Percentiles rank a stretch among this genome's conserved stretches.
phyloP scores from a whole-genome alignment of 2,113 vertebrate species.

The Penelope pileata region DNA sequence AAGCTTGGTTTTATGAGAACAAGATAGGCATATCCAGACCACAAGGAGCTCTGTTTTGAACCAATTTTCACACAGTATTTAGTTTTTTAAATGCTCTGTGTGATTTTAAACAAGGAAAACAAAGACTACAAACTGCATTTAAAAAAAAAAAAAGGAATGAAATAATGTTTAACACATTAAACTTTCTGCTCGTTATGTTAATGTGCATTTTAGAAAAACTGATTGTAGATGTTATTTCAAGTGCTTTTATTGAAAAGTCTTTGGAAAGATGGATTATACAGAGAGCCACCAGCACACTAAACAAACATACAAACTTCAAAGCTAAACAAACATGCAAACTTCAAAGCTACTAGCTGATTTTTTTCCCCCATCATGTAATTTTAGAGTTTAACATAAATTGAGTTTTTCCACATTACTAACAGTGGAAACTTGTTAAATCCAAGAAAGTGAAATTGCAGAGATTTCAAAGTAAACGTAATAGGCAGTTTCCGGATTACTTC shows the following conservation, averaged over 20 bases:
- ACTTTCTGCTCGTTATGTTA: neutral
- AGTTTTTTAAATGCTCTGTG: neutral
- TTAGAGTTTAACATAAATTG: slow-evolving; percentile 24
- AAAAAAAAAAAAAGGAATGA: neutral
- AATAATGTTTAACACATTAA: neutral
- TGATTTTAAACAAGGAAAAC: neutral
- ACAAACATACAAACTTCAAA: slow-evolving; percentile 30
- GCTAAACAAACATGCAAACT: neutral
- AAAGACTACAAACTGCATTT: neutral
- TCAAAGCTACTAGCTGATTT: slow-evolving; percentile 12
- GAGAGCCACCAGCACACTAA: neutral
- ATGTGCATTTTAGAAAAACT: neutral
- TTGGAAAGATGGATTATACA: neutral
- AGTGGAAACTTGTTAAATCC: neutral
- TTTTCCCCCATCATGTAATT: slow-evolving; percentile 13
- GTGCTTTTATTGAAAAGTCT: neutral
- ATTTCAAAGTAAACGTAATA: slow-evolving; percentile 23
- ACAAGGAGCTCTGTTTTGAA: neutral
- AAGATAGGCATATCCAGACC: neutral
- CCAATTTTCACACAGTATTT: neutral
- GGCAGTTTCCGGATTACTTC: neutral
- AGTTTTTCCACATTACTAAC: slow-evolving; percentile 28
- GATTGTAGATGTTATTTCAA: neutral
- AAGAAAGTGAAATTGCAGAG: neutral
- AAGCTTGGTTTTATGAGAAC: neutral